Conservation (phyloP, 2,888 invertebrate species). For the Campoplex nolae region DNA sequence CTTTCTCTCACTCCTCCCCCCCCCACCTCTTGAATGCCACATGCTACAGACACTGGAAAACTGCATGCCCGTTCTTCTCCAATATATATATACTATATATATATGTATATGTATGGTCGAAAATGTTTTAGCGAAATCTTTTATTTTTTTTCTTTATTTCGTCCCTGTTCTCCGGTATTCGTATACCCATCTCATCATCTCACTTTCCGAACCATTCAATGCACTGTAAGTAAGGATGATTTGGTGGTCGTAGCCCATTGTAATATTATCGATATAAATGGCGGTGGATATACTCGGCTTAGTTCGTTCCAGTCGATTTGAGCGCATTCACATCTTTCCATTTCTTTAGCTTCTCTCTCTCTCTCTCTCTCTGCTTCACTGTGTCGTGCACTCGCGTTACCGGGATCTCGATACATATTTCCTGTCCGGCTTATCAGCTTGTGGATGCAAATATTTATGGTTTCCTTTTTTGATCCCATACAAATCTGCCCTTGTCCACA, state of each 20-base stretch:
- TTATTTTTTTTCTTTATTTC: conserved; percentile 26
- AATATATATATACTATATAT: too few species aligned
- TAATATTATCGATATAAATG: conserved; percentile 45
- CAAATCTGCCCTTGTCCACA: background rate
- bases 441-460: conserved; percentile 41
- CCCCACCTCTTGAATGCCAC: conserved; percentile 43
- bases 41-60: conserved; percentile 48
- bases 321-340: conserved; percentile 44
- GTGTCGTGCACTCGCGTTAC: background rate
- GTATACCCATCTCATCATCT: conserved; percentile 32
- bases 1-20: conserved; percentile 48
- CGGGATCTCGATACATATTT: conserved; percentile 39
- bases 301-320: conserved; percentile 54
- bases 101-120: background rate
- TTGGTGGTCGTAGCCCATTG: background rate
- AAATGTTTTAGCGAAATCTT: conserved; percentile 21
- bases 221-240: conserved; percentile 19
- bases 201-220: conserved; percentile 42
- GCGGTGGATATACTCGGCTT: conserved; percentile 15
- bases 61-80: background rate
- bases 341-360: conserved; percentile 3
- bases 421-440: conserved; percentile 35
- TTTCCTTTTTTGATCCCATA: conserved; percentile 30
- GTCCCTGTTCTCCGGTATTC: background rate
- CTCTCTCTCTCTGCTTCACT: conserved; percentile 11